phyloP scores from a whole-genome alignment of 2,113 vertebrate species.

The Sakesphorus luctuosus region DNA sequence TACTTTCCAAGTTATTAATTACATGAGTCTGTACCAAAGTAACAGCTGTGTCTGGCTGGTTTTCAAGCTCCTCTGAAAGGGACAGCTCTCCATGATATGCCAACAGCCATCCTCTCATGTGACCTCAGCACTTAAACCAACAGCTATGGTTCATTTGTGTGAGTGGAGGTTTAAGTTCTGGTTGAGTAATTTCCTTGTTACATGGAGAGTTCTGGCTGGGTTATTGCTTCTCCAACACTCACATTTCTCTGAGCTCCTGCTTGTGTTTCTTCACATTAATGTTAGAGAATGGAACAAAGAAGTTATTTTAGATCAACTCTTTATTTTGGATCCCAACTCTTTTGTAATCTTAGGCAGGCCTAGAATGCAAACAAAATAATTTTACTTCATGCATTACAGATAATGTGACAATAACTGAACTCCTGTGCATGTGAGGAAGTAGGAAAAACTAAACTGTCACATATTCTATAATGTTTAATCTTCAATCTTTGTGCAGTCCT shows the following conservation, averaged over 20 bases:
- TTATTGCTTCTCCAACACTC: neutral
- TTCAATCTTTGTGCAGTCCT: neutral
- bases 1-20: neutral
- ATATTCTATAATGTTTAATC: neutral
- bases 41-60: neutral
- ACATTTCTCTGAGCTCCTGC: neutral
- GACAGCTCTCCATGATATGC: neutral
- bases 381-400: neutral
- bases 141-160: neutral
- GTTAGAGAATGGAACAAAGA: neutral
- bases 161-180: neutral
- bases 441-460: neutral
- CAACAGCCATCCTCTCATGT: neutral
- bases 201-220: neutral
- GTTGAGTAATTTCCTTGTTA: neutral
- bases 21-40: neutral
- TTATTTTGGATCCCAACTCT: neutral
- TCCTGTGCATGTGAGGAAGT: neutral
- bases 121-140: neutral
- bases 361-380: neutral
- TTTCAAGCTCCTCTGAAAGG: neutral
- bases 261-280: neutral
- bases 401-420: neutral
- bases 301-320: neutral
- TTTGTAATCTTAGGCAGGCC: neutral